Percentiles rank a stretch among this genome's conserved stretches.
phyloP scores from a whole-genome alignment of 53 echinoderm and acorn worm genomes.

The Luidia sarsii region DNA sequence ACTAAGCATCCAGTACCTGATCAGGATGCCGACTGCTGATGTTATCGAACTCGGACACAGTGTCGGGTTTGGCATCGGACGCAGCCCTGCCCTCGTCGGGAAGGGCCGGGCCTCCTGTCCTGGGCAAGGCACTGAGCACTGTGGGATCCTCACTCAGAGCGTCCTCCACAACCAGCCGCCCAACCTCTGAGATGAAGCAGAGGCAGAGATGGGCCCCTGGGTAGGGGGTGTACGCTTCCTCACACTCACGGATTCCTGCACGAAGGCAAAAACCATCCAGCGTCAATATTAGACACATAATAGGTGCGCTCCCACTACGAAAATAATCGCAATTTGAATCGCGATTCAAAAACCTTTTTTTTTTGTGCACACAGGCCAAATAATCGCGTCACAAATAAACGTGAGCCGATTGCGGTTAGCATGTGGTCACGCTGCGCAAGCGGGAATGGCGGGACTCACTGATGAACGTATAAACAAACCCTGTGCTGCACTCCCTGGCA shows the following conservation, averaged over 20 bases:
- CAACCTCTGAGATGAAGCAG: slow-evolving; percentile 85
- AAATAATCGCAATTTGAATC: too few relatives aligned
- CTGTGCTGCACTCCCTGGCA: too few relatives aligned
- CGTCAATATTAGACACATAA: not conserved
- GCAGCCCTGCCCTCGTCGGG: not conserved
- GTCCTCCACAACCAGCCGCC: slow-evolving; percentile 87
- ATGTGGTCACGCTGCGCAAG: too few relatives aligned
- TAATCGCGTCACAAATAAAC: too few relatives aligned
- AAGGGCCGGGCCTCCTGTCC: not conserved
- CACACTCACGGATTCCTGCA: slow-evolving; percentile 81
- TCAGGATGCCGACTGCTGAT: slow-evolving; percentile 24
- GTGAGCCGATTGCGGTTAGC: too few relatives aligned
- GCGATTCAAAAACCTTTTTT: too few relatives aligned
- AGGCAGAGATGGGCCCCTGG: slow-evolving; percentile 95
- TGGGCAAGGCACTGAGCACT: not conserved
- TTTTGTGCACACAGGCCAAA: too few relatives aligned
- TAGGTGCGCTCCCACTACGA: not conserved
- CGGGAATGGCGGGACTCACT: too few relatives aligned
- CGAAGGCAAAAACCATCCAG: too few relatives aligned
- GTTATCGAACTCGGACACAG: slow-evolving; percentile 12
- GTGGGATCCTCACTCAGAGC: slow-evolving; percentile 42
- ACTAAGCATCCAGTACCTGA: too few relatives aligned
- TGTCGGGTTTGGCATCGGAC: not conserved
- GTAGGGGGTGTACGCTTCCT: slow-evolving; percentile 97
- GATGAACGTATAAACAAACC: too few relatives aligned